Base-by-base conservation (phyloP, 2,113 vertebrate species). In the Bungarus multicinctus region DNA sequence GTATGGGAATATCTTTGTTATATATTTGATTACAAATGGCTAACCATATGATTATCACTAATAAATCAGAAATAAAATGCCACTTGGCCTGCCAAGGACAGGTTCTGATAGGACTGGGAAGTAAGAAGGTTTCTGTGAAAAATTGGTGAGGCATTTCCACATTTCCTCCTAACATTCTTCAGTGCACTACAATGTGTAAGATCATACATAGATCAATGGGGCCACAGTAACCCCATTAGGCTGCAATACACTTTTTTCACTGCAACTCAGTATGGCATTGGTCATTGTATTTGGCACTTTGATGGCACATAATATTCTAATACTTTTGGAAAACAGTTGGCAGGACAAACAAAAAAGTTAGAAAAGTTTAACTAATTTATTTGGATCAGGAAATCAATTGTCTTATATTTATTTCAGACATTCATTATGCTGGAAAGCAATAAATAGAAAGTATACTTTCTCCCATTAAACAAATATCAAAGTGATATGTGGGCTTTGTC, bases 41-140 rank as follows among this genome's bases (percentile, higher is more conserved):
- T 98, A 27, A 95, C 96, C 95, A 95, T 87, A 7, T 54, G 95
- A 97, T 98, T 98, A 98, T 97, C 97, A 90, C 96, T 97, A 98
- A 98, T 98, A 98, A 98, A 98, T 98, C 97, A 97, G 97, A 98
- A 97, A 97, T 97, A 97, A 97, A 91, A 94, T 89, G 95, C 91
- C 91, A 93, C 94, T 95, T 95, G 94, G 95, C 64, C 95, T 34
- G 47, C 94, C 87, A 88, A 85, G 92, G 96, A 69, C 87, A 95
- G 95, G 93, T 91, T 96, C n/a, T 94, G 60, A 93, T 2, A 3
- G 89, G 92, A 58, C 94, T 94, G 86, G 91, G 91, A 89, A 96
- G 95, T 97, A 94, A 96, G 96, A 97, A 96, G 93, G 92, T 60
- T 25, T 74, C 93, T 89, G 58, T 0, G 0, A 60, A 4, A 1